These are phyloP conservation scores for Sakesphorus luctuosus DNA, from an alignment of 2,113 vertebrate species.

Conservation along the genomic window DNA sequence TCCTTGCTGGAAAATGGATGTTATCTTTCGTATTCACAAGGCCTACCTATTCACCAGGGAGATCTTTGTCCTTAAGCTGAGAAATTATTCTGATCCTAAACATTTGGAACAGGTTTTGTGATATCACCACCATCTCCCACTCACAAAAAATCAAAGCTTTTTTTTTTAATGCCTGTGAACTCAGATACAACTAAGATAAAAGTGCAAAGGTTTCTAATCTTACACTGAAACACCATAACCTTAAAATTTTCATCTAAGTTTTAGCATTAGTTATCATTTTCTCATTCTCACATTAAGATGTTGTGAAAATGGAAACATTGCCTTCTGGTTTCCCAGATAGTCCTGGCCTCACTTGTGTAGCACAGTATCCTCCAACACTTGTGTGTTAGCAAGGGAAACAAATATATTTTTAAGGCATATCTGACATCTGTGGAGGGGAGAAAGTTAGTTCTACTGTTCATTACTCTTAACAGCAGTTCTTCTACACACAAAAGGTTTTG, in stretches of 20 bases:
- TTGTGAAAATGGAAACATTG: not conserved
- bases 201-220: not conserved
- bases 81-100: not conserved
- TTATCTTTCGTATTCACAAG: not conserved
- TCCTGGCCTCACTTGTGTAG: not conserved
- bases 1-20: not conserved
- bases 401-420: not conserved
- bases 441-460: slow-evolving; percentile 16
- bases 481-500: not conserved
- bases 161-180: not conserved
- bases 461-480: slow-evolving; percentile 16
- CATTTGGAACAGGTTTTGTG: not conserved
- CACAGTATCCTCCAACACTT: not conserved
- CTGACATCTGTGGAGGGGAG: not conserved
- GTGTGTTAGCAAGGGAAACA: not conserved
- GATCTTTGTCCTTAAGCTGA: not conserved
- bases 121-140: not conserved
- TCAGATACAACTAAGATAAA: not conserved
- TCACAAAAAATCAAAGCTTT: not conserved
- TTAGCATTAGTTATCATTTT: not conserved
- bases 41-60: not conserved
- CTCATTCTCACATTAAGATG: not conserved
- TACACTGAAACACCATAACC: not conserved
- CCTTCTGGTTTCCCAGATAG: not conserved
- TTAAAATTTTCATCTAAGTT: not conserved